Evolutionary conservation across 2,888 invertebrate species (phyloP).

Genomic region (Masnerella sp.): DNA sequence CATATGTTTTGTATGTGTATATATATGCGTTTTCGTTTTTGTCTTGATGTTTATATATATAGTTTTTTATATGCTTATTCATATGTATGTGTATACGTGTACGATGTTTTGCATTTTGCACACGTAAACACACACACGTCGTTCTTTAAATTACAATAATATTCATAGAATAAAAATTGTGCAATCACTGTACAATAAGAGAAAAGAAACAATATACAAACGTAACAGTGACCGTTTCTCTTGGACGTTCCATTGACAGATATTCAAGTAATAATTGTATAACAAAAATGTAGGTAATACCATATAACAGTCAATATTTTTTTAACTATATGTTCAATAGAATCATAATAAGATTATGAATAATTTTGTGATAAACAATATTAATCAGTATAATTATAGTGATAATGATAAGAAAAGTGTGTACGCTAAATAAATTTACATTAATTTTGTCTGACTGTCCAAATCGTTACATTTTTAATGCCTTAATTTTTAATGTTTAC

Average conservation of each 20-base stretch:
- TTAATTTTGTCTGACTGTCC: constrained; percentile 61
- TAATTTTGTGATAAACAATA: constrained; percentile 51
- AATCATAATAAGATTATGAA: no score
- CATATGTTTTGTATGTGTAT: constrained; percentile 53
- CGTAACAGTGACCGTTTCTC: constrained; percentile 63
- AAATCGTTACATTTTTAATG: constrained; percentile 53
- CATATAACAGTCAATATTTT: constrained; percentile 64
- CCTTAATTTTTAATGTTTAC: constrained; percentile 30
- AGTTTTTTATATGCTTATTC: constrained; percentile 21
- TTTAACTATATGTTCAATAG: no score
- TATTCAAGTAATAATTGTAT: constrained; percentile 58
- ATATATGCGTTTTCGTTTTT: constrained; percentile 26
- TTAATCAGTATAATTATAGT: constrained; percentile 31
- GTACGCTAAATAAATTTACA: constrained; percentile 56
- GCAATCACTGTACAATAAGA: constrained; percentile 63
- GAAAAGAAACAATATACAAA: constrained; percentile 62
- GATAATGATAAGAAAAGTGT: constrained; percentile 43
- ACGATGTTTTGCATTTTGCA: constrained; percentile 12
- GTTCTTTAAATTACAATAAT: constrained; percentile 60
- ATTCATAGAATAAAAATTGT: constrained; percentile 65
- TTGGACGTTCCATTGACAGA: constrained; percentile 61
- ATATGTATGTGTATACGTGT: constrained; percentile 47
- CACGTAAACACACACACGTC: constrained; percentile 61
- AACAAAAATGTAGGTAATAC: constrained; percentile 50
- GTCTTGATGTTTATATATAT: constrained; percentile 30